A percentile compares a stretch with the other conserved stretches of the same genome.
Conservation (phyloP, 2,113 vertebrate species). For the Nipponia nippon region DNA sequence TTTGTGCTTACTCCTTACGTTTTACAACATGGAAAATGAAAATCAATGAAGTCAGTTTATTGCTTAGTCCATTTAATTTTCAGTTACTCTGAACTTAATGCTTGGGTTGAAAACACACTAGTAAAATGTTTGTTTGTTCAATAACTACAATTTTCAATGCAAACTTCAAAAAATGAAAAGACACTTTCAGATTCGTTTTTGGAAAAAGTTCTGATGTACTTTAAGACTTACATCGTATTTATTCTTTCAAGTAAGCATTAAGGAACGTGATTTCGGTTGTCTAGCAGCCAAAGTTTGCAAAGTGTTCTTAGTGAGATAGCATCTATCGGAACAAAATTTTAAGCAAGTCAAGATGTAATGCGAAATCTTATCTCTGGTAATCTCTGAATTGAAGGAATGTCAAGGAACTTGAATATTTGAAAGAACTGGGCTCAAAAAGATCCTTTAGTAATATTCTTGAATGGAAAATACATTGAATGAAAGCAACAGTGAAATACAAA, state of each 20-base stretch:
- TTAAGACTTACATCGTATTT: neutral
- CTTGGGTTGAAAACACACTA: neutral
- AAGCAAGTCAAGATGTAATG: neutral
- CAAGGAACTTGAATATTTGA: neutral
- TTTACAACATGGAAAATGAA: neutral
- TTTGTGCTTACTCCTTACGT: neutral
- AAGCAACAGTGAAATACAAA: neutral
- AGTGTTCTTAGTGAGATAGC: neutral
- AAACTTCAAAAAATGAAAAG: neutral
- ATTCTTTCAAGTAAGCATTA: neutral
- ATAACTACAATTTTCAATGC: neutral
- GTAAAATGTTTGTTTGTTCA: neutral
- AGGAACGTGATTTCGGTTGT: neutral
- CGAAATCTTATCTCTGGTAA: neutral
- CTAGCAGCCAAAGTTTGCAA: neutral
- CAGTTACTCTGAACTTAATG: neutral
- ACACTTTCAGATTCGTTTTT: neutral
- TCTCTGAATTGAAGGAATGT: neutral
- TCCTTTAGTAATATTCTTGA: neutral
- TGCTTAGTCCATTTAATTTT: conserved; percentile 24
- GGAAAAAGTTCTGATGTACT: neutral
- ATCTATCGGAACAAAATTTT: neutral
- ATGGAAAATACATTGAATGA: neutral
- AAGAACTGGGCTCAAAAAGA: neutral
- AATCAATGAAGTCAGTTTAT: neutral